Conservation (phyloP, 2,888 invertebrate genomes). For the Molanna angustata region DNA sequence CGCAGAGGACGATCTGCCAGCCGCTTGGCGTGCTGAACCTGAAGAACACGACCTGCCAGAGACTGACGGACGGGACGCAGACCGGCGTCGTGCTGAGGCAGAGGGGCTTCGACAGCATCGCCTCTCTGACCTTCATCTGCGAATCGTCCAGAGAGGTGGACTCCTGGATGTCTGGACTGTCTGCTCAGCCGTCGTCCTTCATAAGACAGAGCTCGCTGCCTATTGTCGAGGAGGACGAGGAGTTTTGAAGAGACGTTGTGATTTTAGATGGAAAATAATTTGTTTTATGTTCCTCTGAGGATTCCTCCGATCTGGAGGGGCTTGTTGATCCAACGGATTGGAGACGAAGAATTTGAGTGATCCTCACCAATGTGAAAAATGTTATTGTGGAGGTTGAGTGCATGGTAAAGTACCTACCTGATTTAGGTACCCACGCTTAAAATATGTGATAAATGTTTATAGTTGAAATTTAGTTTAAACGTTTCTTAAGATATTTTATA, state of each 20-base stretch:
- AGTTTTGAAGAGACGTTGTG: conserved; percentile 35
- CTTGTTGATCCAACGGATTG: too few species aligned
- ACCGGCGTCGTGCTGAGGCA: conserved; percentile 58
- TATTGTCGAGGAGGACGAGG: conserved; percentile 55
- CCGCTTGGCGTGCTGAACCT: conserved; percentile 61
- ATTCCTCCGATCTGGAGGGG: too few species aligned
- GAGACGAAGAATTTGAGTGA: too few species aligned
- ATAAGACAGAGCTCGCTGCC: conserved; percentile 56
- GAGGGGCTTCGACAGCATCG: conserved; percentile 60
- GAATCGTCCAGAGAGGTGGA: conserved; percentile 58
- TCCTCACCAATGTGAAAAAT: too few species aligned
- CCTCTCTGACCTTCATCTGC: conserved; percentile 56
- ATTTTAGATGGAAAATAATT: not conserved
- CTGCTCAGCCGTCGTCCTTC: conserved; percentile 47
- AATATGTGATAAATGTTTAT: too few species aligned
- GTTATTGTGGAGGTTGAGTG: too few species aligned
- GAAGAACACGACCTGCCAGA: conserved; percentile 59
- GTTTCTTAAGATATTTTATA: too few species aligned
- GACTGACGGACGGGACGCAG: conserved; percentile 43
- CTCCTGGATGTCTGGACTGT: conserved; percentile 59
- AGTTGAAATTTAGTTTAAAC: too few species aligned
- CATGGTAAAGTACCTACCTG: too few species aligned
- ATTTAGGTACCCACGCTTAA: too few species aligned
- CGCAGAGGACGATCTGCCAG: conserved; percentile 61
- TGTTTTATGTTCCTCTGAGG: too few species aligned